Evolutionary conservation across 2,797 vertebrate species (phyloP).

Genomic region (Steatocranus sp.): DNA sequence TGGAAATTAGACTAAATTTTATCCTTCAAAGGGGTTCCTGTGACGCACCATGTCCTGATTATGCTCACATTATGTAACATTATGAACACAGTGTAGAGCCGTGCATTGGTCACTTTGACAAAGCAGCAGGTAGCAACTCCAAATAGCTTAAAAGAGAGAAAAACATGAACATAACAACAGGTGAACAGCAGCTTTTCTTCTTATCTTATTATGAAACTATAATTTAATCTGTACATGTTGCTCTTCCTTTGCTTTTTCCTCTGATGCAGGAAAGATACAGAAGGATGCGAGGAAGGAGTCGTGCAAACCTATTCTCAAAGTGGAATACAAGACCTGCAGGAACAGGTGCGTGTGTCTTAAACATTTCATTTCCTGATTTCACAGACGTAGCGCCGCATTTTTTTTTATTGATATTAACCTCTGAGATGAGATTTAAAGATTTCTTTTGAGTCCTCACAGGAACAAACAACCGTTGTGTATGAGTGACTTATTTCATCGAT

Average conservation of each 20-base stretch:
- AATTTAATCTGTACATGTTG: not conserved
- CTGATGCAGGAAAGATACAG: slow-evolving; percentile 85
- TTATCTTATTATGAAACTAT: not conserved
- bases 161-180: not conserved
- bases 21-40: not conserved
- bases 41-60: not conserved
- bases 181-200: not conserved
- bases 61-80: not conserved
- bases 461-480: not conserved
- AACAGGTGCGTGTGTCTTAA: slow-evolving; percentile 76
- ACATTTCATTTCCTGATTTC: not conserved
- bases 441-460: not conserved
- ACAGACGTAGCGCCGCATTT: not conserved
- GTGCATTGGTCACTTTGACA: not conserved
- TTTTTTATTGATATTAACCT: not conserved
- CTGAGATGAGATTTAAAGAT: not conserved
- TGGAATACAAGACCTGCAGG: slow-evolving; percentile 94
- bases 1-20: not conserved
- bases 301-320: slow-evolving; percentile 98
- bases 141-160: not conserved
- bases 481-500: not conserved
- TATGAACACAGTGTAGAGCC: not conserved
- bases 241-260: not conserved
- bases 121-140: not conserved
- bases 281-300: slow-evolving; percentile 96